Conservation (phyloP, 1,140 invertebrate species). For the Trichonephila clavipes region DNA sequence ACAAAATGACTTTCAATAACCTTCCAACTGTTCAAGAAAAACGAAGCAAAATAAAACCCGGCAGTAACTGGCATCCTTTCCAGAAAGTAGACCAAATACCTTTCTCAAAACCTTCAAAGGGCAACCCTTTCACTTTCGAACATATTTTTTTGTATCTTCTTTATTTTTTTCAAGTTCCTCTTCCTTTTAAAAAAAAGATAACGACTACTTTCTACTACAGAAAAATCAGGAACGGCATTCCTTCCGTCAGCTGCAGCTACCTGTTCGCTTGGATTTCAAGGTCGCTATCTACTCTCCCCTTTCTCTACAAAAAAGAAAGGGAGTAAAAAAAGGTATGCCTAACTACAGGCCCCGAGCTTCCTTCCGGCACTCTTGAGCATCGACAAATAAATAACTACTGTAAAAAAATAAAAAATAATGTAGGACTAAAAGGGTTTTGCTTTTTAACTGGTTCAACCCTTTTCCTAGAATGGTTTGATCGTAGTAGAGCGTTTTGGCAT, state of each 20-base stretch:
- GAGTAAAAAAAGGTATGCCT: neutral
- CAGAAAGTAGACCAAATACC: slow-evolving; percentile 55
- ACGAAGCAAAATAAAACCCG: slow-evolving; percentile 39
- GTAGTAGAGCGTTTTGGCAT: neutral
- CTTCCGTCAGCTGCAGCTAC: slow-evolving; percentile 40
- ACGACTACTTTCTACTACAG: neutral
- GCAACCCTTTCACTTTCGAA: slow-evolving; percentile 43
- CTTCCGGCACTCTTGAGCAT: slow-evolving; percentile 37
- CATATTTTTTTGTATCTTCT: neutral
- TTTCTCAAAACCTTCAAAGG: slow-evolving; percentile 42
- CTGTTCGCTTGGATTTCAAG: slow-evolving; percentile 48
- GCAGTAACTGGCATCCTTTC: slow-evolving; percentile 34
- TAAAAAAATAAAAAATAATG: slow-evolving; percentile 19
- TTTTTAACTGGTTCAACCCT: neutral
- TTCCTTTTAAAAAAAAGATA: slow-evolving; percentile 17
- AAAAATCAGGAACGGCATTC: neutral
- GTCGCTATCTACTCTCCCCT: neutral
- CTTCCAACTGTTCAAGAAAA: slow-evolving; percentile 31
- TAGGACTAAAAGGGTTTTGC: neutral
- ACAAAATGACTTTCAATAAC: neutral
- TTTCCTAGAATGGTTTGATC: slow-evolving; percentile 16
- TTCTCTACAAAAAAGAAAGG: neutral
- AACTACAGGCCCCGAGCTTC: slow-evolving; percentile 36
- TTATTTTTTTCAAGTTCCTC: slow-evolving; percentile 20
- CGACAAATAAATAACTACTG: neutral